These are phyloP conservation scores for Rhamphomyia laevipes DNA, from an alignment of 2,888 invertebrate genomes.

Conservation along the genomic window DNA sequence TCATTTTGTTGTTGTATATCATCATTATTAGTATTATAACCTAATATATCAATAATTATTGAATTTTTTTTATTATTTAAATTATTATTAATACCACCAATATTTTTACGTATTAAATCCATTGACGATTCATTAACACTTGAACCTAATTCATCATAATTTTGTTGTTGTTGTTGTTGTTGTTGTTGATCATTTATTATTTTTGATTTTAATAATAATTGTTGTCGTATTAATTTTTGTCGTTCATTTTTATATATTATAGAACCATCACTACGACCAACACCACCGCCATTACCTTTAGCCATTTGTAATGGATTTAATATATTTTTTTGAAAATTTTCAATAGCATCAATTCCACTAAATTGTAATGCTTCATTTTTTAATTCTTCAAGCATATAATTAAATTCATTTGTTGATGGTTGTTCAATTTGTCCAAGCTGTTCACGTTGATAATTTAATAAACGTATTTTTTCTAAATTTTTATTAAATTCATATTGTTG, in stretches of 20 bases:
- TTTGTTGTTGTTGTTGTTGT: not conserved
- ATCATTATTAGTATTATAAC: not conserved
- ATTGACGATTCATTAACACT: too few relatives aligned
- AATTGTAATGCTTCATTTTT: conserved; percentile 22
- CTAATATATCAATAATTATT: too few relatives aligned
- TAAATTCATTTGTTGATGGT: conserved; percentile 20
- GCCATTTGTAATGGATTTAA: not conserved
- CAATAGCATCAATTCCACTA: not conserved
- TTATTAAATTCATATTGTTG: conserved; percentile 1
- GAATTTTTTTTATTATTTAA: too few relatives aligned
- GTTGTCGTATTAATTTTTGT: not conserved
- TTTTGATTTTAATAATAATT: not conserved
- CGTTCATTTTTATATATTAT: too few relatives aligned
- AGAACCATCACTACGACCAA: not conserved
- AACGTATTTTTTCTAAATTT: conserved; percentile 4
- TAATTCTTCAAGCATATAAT: conserved; percentile 22
- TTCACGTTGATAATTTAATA: conserved; percentile 5
- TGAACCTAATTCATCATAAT: not conserved
- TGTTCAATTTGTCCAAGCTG: conserved; percentile 1
- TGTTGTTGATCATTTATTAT: not conserved
- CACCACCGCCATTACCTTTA: not conserved
- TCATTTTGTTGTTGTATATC: not conserved
- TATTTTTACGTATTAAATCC: too few relatives aligned
- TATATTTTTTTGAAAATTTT: not conserved
- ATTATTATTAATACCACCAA: too few relatives aligned